Evolutionary conservation across 1,140 invertebrate genomes (phyloP).

Genomic region (Aricia agestis): DNA sequence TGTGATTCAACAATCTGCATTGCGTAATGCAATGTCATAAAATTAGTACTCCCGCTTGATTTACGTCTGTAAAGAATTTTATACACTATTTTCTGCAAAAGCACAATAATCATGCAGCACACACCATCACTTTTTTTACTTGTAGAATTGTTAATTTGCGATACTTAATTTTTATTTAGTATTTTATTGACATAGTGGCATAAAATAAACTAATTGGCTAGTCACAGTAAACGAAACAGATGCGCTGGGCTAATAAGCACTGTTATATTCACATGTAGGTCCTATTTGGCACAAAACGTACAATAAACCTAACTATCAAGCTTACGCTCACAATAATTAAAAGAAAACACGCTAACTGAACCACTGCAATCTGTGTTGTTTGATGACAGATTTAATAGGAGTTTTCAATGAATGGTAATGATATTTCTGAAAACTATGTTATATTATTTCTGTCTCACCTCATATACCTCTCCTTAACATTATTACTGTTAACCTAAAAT

Average conservation of each 20-base stretch:
- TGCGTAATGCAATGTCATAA: too few species aligned
- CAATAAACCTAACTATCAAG: neutral
- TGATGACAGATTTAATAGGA: neutral
- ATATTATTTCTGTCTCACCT: neutral
- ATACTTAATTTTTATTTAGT: constrained; percentile 31
- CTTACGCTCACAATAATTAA: constrained; percentile 3
- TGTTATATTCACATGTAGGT: constrained; percentile 28
- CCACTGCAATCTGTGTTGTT: too few species aligned
- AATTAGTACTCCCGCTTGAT: too few species aligned
- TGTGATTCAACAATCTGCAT: too few species aligned
- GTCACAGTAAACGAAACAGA: constrained; percentile 36
- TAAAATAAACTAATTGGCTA: constrained; percentile 51
- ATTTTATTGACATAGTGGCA: constrained; percentile 67
- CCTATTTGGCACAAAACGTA: neutral
- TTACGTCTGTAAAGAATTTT: neutral
- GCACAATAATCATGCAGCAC: constrained; percentile 8
- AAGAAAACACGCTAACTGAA: neutral
- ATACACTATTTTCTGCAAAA: neutral
- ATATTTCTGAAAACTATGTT: too few species aligned
- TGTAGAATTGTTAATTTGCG: constrained; percentile 24
- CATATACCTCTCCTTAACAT: neutral
- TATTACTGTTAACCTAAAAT: neutral
- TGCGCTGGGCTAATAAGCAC: constrained; percentile 43
- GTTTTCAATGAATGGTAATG: too few species aligned
- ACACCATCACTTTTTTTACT: constrained; percentile 15